Conservation (phyloP, 2,113 vertebrate species). For the Naja naja region DNA sequence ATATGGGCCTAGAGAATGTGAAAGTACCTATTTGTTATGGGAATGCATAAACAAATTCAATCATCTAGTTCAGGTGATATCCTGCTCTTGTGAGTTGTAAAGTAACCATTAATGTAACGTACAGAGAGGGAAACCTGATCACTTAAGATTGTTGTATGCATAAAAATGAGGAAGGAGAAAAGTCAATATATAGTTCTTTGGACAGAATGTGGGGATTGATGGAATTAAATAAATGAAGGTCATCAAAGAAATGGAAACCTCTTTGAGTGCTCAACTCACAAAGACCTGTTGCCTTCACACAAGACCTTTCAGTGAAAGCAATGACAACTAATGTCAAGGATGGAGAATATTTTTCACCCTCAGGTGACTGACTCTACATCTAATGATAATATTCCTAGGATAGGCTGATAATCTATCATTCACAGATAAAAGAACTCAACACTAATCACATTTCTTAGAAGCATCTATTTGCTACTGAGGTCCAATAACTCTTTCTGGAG, state of each 20-base stretch:
- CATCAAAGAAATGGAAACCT: background rate
- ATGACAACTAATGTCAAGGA: background rate
- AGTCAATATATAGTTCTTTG: background rate
- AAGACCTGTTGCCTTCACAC: background rate
- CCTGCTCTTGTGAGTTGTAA: background rate
- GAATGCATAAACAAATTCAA: background rate
- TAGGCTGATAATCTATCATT: background rate
- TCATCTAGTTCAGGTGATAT: background rate
- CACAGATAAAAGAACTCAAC: background rate
- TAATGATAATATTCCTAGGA: background rate
- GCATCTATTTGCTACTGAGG: background rate
- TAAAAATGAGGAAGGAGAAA: background rate
- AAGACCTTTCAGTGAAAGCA: background rate
- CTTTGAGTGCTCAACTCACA: background rate
- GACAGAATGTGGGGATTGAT: background rate
- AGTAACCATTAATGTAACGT: background rate
- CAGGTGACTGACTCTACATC: background rate
- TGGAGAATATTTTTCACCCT: background rate
- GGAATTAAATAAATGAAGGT: background rate
- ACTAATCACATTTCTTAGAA: background rate
- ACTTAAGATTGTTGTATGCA: background rate
- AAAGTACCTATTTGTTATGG: background rate
- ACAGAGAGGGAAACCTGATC: background rate
- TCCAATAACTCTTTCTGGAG: background rate
- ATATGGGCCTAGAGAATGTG: background rate